A percentile compares a stretch with the other conserved stretches of the same genome.
These are phyloP conservation scores for Orycteropus afer DNA, from an alignment of 2,113 vertebrate species.

Conservation along the genomic window DNA sequence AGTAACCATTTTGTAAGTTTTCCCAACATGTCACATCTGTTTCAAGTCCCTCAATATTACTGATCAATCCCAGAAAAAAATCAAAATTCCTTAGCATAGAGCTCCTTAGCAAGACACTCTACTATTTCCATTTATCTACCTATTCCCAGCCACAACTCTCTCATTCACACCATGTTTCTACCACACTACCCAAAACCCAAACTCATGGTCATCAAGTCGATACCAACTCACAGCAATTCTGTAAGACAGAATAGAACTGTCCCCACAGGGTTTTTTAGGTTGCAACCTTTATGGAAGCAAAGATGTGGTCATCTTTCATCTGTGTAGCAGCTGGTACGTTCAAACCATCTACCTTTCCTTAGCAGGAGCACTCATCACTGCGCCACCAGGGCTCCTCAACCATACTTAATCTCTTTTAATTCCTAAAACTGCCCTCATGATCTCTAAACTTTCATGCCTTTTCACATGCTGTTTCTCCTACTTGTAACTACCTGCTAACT, in stretches of 20 bases:
- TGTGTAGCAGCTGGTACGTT: too few relatives aligned
- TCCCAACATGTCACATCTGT: neutral
- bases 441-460: neutral
- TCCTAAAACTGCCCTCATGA: neutral
- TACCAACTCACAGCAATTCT: too few relatives aligned
- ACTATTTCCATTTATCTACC: neutral
- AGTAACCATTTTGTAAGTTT: neutral
- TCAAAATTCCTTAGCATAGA: neutral
- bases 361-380: too few relatives aligned
- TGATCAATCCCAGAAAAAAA: neutral
- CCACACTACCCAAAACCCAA: neutral
- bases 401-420: neutral
- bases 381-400: neutral
- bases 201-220: too few relatives aligned
- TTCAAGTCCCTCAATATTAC: neutral
- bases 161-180: neutral
- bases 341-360: too few relatives aligned
- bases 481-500: neutral
- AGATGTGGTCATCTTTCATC: too few relatives aligned
- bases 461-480: neutral
- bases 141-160: neutral
- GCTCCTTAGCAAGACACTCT: neutral
- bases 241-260: too few relatives aligned
- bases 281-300: too few relatives aligned
- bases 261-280: too few relatives aligned